Percentiles rank a stretch among this genome's conserved stretches.
phyloP scores from a whole-genome alignment of 2,113 vertebrate species.

The Chlamydotis undulata region DNA sequence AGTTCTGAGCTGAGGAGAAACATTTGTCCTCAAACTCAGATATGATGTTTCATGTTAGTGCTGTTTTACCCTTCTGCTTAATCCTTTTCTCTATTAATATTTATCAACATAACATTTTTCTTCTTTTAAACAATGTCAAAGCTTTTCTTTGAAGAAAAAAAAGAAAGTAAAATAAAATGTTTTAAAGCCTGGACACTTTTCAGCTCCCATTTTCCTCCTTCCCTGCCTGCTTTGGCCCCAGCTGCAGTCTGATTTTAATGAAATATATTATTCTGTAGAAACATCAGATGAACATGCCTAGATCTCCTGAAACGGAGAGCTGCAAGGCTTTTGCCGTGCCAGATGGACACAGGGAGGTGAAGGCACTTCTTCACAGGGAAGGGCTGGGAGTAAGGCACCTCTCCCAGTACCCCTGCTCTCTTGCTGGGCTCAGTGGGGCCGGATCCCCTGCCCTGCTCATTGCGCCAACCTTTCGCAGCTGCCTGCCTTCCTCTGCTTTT shows the following conservation, averaged over 20 bases:
- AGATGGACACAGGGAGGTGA: not conserved
- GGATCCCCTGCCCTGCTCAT: not conserved
- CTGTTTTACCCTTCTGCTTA: not conserved
- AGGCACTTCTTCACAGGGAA: not conserved
- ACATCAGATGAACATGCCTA: not conserved
- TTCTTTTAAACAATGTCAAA: not conserved
- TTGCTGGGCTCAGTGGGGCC: not conserved
- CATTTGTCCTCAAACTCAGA: not conserved
- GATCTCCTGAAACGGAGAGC: not conserved
- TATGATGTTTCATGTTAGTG: not conserved
- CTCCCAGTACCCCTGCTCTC: not conserved
- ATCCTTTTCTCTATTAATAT: not conserved
- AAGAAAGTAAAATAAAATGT: not conserved
- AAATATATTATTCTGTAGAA: not conserved
- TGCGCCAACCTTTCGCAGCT: fast-evolving
- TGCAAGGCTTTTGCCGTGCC: not conserved
- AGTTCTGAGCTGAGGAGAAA: not conserved
- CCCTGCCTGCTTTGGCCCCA: not conserved
- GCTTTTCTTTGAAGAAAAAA: not conserved
- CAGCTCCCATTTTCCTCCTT: not conserved
- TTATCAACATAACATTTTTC: not conserved
- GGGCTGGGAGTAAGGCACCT: not conserved
- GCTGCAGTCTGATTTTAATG: not conserved
- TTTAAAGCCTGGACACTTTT: not conserved
- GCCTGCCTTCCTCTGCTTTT: not conserved